Percentiles rank a stretch among this genome's conserved stretches.
Evolutionary conservation across 2,797 vertebrate species (phyloP).

Genomic region (Hephaestus fuliginosus): DNA sequence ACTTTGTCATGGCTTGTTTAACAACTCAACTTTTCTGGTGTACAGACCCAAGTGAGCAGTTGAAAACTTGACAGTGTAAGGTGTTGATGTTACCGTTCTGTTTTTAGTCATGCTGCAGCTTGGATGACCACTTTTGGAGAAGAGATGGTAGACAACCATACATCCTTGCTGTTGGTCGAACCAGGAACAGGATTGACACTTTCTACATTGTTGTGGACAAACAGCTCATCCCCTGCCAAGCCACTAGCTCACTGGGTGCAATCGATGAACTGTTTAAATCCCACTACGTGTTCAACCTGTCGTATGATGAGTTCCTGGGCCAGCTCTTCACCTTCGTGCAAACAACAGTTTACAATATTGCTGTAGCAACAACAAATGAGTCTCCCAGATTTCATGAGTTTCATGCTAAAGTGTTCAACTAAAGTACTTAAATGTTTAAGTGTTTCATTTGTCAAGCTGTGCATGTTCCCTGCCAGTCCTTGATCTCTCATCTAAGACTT

Average conservation of each 20-base stretch:
- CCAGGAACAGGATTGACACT: conserved; percentile 13
- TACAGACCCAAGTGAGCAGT: no score
- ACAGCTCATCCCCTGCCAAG: conserved; percentile 48
- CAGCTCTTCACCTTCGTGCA: conserved; percentile 36
- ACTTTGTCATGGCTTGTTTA: no score
- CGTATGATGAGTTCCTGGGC: conserved; percentile 28
- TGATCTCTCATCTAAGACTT: no score
- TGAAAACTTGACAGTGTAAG: no score
- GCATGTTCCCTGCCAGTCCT: no score
- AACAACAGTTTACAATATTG: conserved; percentile 37
- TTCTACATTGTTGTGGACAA: no score
- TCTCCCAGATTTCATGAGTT: conserved; percentile 30
- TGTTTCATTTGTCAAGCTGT: no score
- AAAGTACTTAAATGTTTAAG: background rate
- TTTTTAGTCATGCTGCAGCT: conserved; percentile 52
- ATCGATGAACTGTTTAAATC: conserved; percentile 43
- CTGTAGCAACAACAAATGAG: conserved; percentile 36
- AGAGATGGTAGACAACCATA: conserved; percentile 34
- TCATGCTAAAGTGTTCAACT: conserved; percentile 18
- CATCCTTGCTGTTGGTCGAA: conserved; percentile 39
- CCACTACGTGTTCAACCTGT: conserved; percentile 48
- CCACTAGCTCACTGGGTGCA: conserved; percentile 27
- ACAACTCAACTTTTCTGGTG: no score
- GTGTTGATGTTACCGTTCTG: background rate
- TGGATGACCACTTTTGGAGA: conserved; percentile 44